These are phyloP conservation scores for Pachydiplax longipennis DNA, from an alignment of 2,888 invertebrate genomes.

Conservation along the genomic window DNA sequence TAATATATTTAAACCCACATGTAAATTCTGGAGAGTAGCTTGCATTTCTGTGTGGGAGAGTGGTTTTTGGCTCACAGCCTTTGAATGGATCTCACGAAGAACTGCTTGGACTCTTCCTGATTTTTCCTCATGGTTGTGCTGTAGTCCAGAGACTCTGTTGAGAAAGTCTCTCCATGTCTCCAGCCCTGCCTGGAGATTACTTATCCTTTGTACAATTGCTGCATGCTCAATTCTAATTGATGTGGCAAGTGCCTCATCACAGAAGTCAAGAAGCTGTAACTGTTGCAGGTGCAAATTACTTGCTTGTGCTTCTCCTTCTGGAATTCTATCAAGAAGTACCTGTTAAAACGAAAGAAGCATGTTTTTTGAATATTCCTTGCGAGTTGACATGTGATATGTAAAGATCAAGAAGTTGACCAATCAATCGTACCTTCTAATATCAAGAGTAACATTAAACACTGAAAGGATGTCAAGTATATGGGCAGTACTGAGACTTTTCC, in stretches of 20 bases:
- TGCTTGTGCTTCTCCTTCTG: slow-evolving; percentile 72
- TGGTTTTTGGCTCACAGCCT: slow-evolving; percentile 28
- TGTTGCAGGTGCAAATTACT: slow-evolving; percentile 71
- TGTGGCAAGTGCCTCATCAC: slow-evolving; percentile 78
- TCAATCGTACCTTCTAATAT: too few species aligned
- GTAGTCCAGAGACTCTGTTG: slow-evolving; percentile 69
- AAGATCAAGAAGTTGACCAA: too few species aligned
- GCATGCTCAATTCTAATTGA: slow-evolving; percentile 84
- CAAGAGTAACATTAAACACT: neutral
- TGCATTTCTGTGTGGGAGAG: slow-evolving; percentile 41
- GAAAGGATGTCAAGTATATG: too few species aligned
- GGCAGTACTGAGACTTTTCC: too few species aligned
- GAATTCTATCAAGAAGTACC: slow-evolving; percentile 71
- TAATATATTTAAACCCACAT: neutral
- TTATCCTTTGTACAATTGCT: slow-evolving; percentile 77
- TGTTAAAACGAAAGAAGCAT: slow-evolving; percentile 33
- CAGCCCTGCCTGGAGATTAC: slow-evolving; percentile 79
- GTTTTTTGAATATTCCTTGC: neutral
- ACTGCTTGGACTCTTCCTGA: slow-evolving; percentile 67
- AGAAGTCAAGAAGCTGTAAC: slow-evolving; percentile 70
- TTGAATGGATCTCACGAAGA: slow-evolving; percentile 66
- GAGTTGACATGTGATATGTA: neutral
- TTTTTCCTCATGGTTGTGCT: slow-evolving; percentile 70
- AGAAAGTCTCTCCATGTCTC: slow-evolving; percentile 84
- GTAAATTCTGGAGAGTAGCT: slow-evolving; percentile 36